A percentile compares a stretch with the other conserved stretches of the same genome.
phyloP scores from a whole-genome alignment of 2,888 invertebrate genomes.

The Calephelis perditalis region DNA sequence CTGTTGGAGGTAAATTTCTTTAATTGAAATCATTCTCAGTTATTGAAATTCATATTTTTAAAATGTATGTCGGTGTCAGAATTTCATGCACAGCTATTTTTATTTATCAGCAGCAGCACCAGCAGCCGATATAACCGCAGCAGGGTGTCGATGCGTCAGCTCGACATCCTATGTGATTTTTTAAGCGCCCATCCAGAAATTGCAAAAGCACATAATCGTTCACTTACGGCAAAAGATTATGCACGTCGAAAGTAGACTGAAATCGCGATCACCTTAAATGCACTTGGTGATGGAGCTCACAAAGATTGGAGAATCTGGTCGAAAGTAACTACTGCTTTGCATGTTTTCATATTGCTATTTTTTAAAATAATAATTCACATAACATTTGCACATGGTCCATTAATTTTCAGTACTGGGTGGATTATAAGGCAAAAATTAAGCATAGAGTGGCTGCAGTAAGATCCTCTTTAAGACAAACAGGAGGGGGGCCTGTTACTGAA shows the following conservation, averaged over 20 bases:
- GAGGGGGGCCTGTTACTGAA: background rate
- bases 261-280: constrained; percentile 16
- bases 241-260: constrained; percentile 17
- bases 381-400: no score
- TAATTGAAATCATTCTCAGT: no score
- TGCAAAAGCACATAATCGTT: constrained; percentile 16
- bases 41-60: no score
- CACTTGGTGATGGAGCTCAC: constrained; percentile 16
- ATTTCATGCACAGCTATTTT: no score
- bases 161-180: constrained; percentile 20
- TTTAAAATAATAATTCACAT: background rate
- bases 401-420: constrained; percentile 11
- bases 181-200: constrained; percentile 17
- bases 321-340: constrained; percentile 14
- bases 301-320: constrained; percentile 23
- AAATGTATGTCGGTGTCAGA: no score
- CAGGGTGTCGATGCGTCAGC: constrained; percentile 13
- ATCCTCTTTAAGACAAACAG: background rate
- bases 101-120: no score
- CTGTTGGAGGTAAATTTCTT: no score
- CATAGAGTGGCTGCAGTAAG: background rate
- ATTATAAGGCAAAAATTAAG: constrained; percentile 7
- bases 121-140: background rate
- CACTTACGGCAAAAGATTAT: constrained; percentile 17
- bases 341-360: background rate